Conservation (phyloP, 2,797 vertebrate species). For the Pseudochirops cupreus region DNA sequence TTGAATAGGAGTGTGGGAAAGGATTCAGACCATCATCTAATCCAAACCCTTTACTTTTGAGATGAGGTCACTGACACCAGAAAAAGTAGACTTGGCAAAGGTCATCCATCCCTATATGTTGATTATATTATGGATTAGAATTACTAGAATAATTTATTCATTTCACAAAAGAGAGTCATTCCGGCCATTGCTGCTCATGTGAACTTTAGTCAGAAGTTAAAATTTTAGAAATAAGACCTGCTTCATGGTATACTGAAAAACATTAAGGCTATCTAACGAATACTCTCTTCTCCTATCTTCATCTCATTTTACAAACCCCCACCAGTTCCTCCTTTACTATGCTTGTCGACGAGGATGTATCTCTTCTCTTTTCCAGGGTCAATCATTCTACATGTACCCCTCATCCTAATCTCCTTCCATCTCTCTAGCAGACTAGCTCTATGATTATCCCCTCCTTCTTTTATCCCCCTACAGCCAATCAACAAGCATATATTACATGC, state of each 20-base stretch:
- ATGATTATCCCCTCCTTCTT: no score
- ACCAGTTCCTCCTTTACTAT: no score
- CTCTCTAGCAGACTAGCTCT: no score
- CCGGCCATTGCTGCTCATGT: constrained; percentile 19
- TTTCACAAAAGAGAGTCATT: constrained; percentile 40
- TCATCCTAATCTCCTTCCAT: no score
- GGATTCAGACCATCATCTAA: constrained; percentile 5
- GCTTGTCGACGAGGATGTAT: no score
- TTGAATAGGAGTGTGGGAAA: neutral
- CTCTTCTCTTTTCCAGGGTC: no score
- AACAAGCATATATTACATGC: neutral
- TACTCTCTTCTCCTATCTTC: no score
- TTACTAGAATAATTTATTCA: constrained; percentile 45
- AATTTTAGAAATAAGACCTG: constrained; percentile 34
- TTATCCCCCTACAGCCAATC: neutral
- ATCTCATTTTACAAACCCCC: no score
- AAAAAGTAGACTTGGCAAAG: constrained; percentile 35
- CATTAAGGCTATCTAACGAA: no score
- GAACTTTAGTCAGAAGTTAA: constrained; percentile 57
- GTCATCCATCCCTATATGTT: constrained; percentile 18
- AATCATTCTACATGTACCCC: no score
- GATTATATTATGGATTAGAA: constrained; percentile 45
- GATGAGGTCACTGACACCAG: constrained; percentile 19
- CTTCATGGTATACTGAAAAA: no score
- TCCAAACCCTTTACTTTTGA: constrained; percentile 36